These are phyloP conservation scores for Xenopus petersii DNA, from an alignment of 2,797 vertebrate species.

Conservation along the genomic window DNA sequence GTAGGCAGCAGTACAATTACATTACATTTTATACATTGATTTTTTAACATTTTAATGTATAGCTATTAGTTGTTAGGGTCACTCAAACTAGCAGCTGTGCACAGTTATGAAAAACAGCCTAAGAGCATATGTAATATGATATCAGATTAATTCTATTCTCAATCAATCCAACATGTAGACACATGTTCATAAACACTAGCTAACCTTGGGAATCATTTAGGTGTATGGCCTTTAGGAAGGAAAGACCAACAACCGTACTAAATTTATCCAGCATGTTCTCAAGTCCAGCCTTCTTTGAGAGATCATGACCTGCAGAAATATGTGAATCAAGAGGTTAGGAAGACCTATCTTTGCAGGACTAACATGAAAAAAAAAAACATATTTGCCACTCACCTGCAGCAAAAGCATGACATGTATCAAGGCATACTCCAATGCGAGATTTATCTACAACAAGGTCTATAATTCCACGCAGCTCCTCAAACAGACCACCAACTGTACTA, in stretches of 20 bases:
- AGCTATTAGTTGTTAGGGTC: too few relatives aligned
- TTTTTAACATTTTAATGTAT: too few relatives aligned
- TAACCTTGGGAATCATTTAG: slow-evolving; percentile 80
- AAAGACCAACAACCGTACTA: slow-evolving; percentile 67
- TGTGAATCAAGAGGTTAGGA: background rate
- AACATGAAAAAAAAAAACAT: background rate
- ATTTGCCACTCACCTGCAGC: slow-evolving; percentile 30
- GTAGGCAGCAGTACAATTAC: too few relatives aligned
- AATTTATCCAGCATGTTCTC: slow-evolving; percentile 70
- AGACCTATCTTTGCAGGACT: background rate
- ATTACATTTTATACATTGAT: too few relatives aligned
- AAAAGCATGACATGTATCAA: slow-evolving; percentile 44
- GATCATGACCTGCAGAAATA: slow-evolving; percentile 63
- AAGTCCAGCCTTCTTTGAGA: slow-evolving; percentile 67
- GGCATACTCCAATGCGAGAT: slow-evolving; percentile 57
- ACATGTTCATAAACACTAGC: background rate
- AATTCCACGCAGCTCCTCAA: slow-evolving; percentile 71
- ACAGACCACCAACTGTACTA: slow-evolving; percentile 63
- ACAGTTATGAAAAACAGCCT: too few relatives aligned
- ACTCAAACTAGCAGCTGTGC: too few relatives aligned
- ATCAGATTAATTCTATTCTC: too few relatives aligned
- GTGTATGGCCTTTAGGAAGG: slow-evolving; percentile 71
- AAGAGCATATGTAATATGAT: too few relatives aligned
- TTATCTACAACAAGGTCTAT: slow-evolving; percentile 72
- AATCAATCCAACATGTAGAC: too few relatives aligned